phyloP scores from a whole-genome alignment of 2,888 invertebrate species.

The Chloroclystis v-ata region DNA sequence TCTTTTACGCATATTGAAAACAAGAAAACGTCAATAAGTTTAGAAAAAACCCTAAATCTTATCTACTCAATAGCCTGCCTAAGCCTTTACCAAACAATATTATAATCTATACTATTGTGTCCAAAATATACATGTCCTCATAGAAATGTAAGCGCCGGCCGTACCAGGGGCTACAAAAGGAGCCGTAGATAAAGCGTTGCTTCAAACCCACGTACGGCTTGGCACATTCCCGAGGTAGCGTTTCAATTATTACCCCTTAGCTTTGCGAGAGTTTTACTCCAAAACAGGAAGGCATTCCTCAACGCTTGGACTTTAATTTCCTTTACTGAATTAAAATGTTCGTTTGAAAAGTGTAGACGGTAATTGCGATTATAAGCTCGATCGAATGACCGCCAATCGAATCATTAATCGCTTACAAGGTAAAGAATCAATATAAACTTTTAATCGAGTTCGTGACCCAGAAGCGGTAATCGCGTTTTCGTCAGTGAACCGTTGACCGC shows the following conservation, averaged over 20 bases:
- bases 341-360: background rate
- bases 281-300: slow-evolving; percentile 23
- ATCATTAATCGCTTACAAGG: slow-evolving; percentile 30
- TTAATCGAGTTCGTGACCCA: slow-evolving; percentile 63
- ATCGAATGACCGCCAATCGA: slow-evolving; percentile 4
- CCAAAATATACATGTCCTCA: slow-evolving; percentile 5
- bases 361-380: background rate
- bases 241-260: slow-evolving; percentile 24
- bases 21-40: too few species aligned
- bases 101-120: background rate
- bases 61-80: too few species aligned
- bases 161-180: slow-evolving; percentile 22
- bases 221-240: slow-evolving; percentile 13
- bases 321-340: slow-evolving; percentile 18
- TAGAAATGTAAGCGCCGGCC: slow-evolving; percentile 15
- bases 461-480: slow-evolving; percentile 58
- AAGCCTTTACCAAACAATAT: too few species aligned
- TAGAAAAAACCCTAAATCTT: too few species aligned
- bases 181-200: slow-evolving; percentile 25
- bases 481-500: slow-evolving; percentile 58
- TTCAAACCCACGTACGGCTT: slow-evolving; percentile 6
- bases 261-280: slow-evolving; percentile 20
- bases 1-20: too few species aligned
- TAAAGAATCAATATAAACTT: slow-evolving; percentile 56
- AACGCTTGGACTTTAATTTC: slow-evolving; percentile 29